Evolutionary conservation across 1,140 invertebrate genomes (phyloP), one percentile per base, ranked within the genome.

Genomic region (Nylanderia fulva): DNA sequence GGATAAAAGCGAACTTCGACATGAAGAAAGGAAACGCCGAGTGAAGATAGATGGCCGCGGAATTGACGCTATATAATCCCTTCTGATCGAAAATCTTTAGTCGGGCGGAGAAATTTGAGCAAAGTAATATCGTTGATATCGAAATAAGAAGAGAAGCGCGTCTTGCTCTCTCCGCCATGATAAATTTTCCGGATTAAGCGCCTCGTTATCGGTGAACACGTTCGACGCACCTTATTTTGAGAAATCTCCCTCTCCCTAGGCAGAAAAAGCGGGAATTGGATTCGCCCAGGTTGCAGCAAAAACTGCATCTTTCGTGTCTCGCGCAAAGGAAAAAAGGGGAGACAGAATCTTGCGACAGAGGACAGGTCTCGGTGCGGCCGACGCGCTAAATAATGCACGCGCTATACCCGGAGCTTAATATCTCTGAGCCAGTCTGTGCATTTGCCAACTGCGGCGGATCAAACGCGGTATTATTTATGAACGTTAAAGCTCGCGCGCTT

Each of bases 361-460:
- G 61, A 48, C 52, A 27, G 21, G 72, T 75, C 63, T 80, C 84
- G 61, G 80, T 82, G 85, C 86, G 88, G 84, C 89, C 79, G 88
- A 88, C 74, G 82, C 77, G 84, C 86, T 92, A 91, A 93, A 93
- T 93, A 93, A 93, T 93, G 86, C 90, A 92, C 79, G 82, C 69
- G 88, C 85, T 87, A 91, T 89, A 87, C 88, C 79, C 79, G 42
- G 68, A 84, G 85, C 80, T 88, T 92, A 91, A 93, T 93, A 93
- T 93, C 92, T 91, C 90, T 91, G 15, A 27, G 24, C 63, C 63
- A 92, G 75, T 79, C 69, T 66, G 85, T 48, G 45, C 79, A 88
- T 89, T 91, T 88, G 85, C 76, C 76, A 76, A 84, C 84, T 85
- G 83, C 80, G 21, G 9, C 9, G 86, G 79, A 88, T 88, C 89